Base-by-base conservation (phyloP, 2,888 invertebrate genomes). In the Drosophila basisetae region DNA sequence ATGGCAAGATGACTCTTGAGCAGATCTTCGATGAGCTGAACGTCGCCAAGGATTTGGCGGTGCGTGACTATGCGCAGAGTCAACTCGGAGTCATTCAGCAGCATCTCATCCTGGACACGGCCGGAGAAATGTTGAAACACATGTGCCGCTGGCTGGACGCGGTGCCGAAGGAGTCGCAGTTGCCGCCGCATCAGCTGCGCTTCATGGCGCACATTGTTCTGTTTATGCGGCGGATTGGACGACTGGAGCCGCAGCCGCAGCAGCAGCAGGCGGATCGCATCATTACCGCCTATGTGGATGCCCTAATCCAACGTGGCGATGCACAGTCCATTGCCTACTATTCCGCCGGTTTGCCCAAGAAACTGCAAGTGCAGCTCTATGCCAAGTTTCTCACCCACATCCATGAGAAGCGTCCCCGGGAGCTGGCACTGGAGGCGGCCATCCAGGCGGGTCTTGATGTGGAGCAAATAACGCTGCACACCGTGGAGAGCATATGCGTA, bases 171-270 rank as follows among this genome's bases (percentile, higher is more conserved):
- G 80, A 78, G 1, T 28, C 69, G 50, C 68, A 72, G 5, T 94
- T 93, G 86, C 91, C 94, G 0, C 91, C 95, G 0, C 95, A 95
- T 54, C 92, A 93, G 84, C 69, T 94, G 4, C 91, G 99, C 80
- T 98, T 98, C 88, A 94, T 97, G 80, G 96, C 98, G 7, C 98
- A 99, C 93, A 94, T 99, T 60, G 95, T 97, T 18, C 94, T 99
- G 6, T 96, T 98, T 83, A 95, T 98, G 75, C 95, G 97, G 53
- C 95, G 96, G 83, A 96, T 98, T 90, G 97, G 97, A 0, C 96
- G 96, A 84, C 95, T 95, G 65, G 95, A 95, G 25, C 95, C 95
- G 71, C 95, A 96, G 90, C 95, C 96, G 76, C 93, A 95, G 70
- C 95, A 96, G 90, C 95, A 96, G 80, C 93, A 95, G 67, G 96